These are phyloP conservation scores for Parotocinclus haroldoi DNA, from an alignment of 2,797 vertebrate genomes.

Conservation along the genomic window DNA sequence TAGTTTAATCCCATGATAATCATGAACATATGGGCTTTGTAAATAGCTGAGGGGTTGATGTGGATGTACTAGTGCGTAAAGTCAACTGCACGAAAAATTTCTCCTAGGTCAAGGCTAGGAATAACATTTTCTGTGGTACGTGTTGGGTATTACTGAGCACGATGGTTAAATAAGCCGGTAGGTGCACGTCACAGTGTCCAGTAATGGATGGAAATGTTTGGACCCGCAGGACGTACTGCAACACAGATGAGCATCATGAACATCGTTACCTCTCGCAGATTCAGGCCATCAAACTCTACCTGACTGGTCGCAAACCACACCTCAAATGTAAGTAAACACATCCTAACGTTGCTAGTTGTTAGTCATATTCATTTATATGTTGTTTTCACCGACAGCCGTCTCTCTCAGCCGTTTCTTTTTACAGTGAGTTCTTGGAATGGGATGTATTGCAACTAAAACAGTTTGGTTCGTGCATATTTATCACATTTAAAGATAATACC, in stretches of 20 bases:
- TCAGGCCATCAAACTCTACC: constrained; percentile 93
- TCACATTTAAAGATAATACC: too few relatives aligned
- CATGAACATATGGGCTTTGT: neutral
- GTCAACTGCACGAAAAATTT: constrained; percentile 1
- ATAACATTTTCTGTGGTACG: neutral
- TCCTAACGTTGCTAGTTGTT: too few relatives aligned
- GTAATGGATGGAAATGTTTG: constrained; percentile 19
- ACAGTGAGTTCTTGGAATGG: too few relatives aligned
- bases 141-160: too few relatives aligned
- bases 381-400: too few relatives aligned
- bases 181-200: neutral
- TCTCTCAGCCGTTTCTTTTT: too few relatives aligned
- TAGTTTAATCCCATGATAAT: too few relatives aligned
- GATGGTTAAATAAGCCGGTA: constrained; percentile 6
- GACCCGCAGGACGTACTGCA: constrained; percentile 89
- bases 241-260: constrained; percentile 91
- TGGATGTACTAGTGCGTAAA: neutral
- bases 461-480: too few relatives aligned
- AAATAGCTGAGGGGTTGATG: constrained; percentile 7
- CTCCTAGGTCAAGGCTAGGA: neutral
- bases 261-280: constrained; percentile 91
- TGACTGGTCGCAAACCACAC: constrained; percentile 86
- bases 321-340: constrained; percentile 84
- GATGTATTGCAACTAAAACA: too few relatives aligned
- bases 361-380: too few relatives aligned